Evolutionary conservation across 2,113 vertebrate genomes (phyloP).

Genomic region (Aegotheles bennettii): DNA sequence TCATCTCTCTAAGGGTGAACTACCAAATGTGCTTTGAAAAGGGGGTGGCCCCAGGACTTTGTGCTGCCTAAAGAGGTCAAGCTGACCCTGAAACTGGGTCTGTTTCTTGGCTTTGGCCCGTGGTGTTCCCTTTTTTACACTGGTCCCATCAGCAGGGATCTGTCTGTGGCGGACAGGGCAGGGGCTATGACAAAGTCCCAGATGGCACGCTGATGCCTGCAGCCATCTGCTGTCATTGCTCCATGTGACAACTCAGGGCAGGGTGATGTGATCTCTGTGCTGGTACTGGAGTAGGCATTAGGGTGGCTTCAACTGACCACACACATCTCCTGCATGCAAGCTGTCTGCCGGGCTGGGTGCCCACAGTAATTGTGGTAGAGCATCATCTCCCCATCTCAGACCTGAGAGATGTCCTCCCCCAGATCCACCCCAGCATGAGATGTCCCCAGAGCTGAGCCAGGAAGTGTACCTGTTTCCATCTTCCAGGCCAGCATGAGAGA

Average conservation of each 20-base stretch:
- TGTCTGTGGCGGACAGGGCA: background rate
- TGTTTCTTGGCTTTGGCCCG: background rate
- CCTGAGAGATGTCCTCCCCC: background rate
- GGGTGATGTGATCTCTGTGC: background rate
- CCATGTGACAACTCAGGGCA: background rate
- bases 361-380: background rate
- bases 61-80: background rate
- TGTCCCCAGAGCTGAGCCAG: background rate
- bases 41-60: background rate
- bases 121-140: background rate
- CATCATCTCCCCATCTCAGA: background rate
- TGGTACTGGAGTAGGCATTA: background rate
- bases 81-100: background rate
- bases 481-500: background rate
- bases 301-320: background rate
- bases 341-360: background rate
- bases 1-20: background rate
- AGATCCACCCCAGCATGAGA: background rate
- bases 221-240: background rate
- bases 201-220: background rate
- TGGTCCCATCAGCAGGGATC: background rate
- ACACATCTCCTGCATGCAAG: background rate
- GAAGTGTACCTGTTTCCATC: background rate
- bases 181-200: background rate
- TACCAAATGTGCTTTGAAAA: background rate